A percentile compares a stretch with the other conserved stretches of the same genome.
Conservation (phyloP, 1,140 invertebrate genomes). For the Drosophila lacertosa region DNA sequence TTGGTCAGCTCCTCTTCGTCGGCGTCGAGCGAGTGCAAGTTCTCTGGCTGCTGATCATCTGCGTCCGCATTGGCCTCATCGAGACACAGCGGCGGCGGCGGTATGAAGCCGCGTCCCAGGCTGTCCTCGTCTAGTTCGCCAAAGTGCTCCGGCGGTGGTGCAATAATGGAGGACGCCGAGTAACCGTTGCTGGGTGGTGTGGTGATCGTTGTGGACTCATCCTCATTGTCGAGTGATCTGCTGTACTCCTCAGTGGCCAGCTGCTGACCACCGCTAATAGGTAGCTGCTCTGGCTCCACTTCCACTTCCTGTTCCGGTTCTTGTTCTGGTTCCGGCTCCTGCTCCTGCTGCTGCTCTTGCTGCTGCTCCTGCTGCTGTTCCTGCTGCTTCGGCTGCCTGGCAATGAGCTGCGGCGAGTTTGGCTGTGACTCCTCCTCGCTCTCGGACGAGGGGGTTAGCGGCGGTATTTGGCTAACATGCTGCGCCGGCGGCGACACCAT, state of each 20-base stretch:
- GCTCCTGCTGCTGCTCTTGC: constrained; percentile 23
- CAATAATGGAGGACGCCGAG: constrained; percentile 77
- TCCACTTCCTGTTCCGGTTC: constrained; percentile 34
- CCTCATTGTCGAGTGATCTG: constrained; percentile 72
- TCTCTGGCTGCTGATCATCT: constrained; percentile 26
- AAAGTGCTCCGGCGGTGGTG: constrained; percentile 74
- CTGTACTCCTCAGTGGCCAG: constrained; percentile 54
- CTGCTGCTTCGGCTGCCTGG: constrained; percentile 42
- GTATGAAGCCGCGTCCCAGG: constrained; percentile 52
- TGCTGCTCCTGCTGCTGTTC: neutral
- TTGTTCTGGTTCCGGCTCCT: constrained; percentile 38
- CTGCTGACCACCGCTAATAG: constrained; percentile 37
- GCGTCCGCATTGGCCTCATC: constrained; percentile 28
- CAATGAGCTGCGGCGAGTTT: constrained; percentile 65
- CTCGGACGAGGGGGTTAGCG: constrained; percentile 75
- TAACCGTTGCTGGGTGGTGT: constrained; percentile 81
- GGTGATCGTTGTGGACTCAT: constrained; percentile 80
- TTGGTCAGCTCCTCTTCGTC: constrained; percentile 69
- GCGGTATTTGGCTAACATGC: constrained; percentile 66
- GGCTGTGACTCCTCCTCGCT: constrained; percentile 79
- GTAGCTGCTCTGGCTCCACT: constrained; percentile 32
- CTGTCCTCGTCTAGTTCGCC: constrained; percentile 66
- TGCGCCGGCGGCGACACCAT: constrained; percentile 77
- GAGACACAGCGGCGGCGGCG: constrained; percentile 54
- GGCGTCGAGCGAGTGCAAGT: neutral